A percentile compares a stretch with the other conserved stretches of the same genome.
Evolutionary conservation across 2,113 vertebrate species (phyloP).

Genomic region (Procavia capensis): DNA sequence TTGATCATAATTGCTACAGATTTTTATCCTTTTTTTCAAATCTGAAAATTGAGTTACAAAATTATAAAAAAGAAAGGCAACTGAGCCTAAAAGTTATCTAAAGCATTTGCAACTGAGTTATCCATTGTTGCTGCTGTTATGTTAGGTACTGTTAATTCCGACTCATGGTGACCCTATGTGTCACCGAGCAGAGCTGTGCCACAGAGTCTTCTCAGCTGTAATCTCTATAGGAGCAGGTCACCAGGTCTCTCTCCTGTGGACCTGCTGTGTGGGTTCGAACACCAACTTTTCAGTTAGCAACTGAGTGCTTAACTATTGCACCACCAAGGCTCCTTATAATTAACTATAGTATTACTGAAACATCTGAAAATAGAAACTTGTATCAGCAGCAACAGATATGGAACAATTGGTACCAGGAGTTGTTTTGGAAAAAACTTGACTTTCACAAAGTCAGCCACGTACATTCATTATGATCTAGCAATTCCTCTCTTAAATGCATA

Average conservation of each 20-base stretch:
- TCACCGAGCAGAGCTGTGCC: too few relatives aligned
- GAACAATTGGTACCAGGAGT: neutral
- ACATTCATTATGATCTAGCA: neutral
- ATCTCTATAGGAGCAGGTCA: too few relatives aligned
- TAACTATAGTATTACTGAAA: too few relatives aligned
- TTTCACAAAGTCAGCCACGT: neutral
- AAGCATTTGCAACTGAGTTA: neutral
- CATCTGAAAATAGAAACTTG: neutral
- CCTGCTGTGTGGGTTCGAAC: too few relatives aligned
- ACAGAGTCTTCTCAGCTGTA: too few relatives aligned
- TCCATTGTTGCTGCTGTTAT: too few relatives aligned
- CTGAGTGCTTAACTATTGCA: too few relatives aligned
- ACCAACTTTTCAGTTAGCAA: too few relatives aligned
- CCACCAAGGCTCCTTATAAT: too few relatives aligned
- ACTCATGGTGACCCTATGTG: too few relatives aligned
- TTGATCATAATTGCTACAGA: neutral
- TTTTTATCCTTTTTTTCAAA: neutral
- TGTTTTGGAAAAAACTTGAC: neutral
- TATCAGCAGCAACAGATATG: neutral
- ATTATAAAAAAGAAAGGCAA: neutral
- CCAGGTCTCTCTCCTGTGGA: too few relatives aligned
- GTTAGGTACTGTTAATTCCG: too few relatives aligned
- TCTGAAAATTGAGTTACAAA: neutral
- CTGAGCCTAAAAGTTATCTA: neutral
- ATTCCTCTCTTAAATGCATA: neutral